Conservation (phyloP, 2,797 vertebrate species). For the Parambassis ranga region DNA sequence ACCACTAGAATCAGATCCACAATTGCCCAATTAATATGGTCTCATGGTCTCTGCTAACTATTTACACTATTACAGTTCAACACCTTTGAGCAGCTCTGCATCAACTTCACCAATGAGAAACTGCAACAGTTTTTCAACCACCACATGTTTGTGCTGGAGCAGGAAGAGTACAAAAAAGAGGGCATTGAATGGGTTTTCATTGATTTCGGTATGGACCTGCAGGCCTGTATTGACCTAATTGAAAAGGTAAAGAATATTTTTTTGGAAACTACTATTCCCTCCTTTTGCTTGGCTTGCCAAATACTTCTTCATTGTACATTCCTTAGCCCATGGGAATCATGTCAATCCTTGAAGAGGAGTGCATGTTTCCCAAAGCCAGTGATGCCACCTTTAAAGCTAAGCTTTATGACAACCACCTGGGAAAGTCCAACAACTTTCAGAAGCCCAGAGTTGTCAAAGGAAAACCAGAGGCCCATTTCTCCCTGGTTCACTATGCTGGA, state of each 20-base stretch:
- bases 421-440: slow-evolving; percentile 81
- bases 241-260: slow-evolving; percentile 79
- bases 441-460: slow-evolving; percentile 82
- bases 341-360: slow-evolving; percentile 96
- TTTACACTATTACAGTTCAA: slow-evolving; percentile 77
- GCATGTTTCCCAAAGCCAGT: slow-evolving; percentile 91
- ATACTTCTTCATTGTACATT: neutral
- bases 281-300: no score
- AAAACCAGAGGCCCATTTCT: slow-evolving; percentile 81
- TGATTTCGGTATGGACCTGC: slow-evolving; percentile 82
- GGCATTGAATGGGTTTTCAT: slow-evolving; percentile 83
- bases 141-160: slow-evolving; percentile 87
- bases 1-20: no score
- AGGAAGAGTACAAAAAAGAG: slow-evolving; percentile 85
- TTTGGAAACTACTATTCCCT: no score
- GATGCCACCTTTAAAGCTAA: slow-evolving; percentile 85
- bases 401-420: slow-evolving; percentile 83
- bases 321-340: slow-evolving; percentile 87
- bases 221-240: slow-evolving; percentile 82
- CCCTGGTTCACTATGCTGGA: slow-evolving; percentile 81
- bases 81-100: slow-evolving; percentile 90
- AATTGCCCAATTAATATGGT: no score
- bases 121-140: slow-evolving; percentile 88
- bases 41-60: no score
- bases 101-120: slow-evolving; percentile 91